phyloP scores from a whole-genome alignment of 1,140 invertebrate genomes.

The Pogonomyrmex barbatus region DNA sequence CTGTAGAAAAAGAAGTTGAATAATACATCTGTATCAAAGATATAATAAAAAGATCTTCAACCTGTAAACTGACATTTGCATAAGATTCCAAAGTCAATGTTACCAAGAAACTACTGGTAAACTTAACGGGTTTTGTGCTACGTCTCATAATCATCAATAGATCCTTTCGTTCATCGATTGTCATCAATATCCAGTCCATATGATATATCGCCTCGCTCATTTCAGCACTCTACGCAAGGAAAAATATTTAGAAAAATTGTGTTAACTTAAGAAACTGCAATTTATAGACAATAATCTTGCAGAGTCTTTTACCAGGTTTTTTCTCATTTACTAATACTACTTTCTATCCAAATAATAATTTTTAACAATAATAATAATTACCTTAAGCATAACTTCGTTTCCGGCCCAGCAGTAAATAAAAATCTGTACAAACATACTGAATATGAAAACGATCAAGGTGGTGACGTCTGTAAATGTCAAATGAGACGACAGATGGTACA shows the following conservation, averaged over 20 bases:
- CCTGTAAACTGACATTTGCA: constrained; percentile 44
- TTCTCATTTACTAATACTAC: too few relatives aligned
- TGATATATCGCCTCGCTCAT: constrained; percentile 13
- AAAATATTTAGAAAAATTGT: neutral
- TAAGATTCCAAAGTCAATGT: constrained; percentile 50
- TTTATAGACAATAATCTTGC: neutral
- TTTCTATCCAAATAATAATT: neutral
- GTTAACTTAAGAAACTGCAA: neutral
- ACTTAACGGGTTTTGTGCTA: constrained; percentile 42
- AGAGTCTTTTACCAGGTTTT: too few relatives aligned
- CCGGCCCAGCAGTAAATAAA: constrained; percentile 38
- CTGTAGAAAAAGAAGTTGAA: constrained; percentile 40
- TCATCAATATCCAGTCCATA: constrained; percentile 41
- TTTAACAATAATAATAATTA: neutral
- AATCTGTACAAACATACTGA: constrained; percentile 40
- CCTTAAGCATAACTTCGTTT: constrained; percentile 26
- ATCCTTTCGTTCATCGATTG: neutral
- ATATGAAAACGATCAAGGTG: neutral
- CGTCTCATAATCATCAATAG: constrained; percentile 57
- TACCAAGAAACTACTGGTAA: constrained; percentile 54
- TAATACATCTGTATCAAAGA: neutral
- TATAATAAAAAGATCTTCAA: neutral
- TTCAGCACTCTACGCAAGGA: constrained; percentile 2
- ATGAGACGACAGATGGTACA: constrained; percentile 34
- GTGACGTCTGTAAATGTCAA: neutral